A percentile compares a stretch with the other conserved stretches of the same genome.
These are phyloP conservation scores for Amiota communis DNA, from an alignment of 2,888 invertebrate species.

Conservation along the genomic window DNA sequence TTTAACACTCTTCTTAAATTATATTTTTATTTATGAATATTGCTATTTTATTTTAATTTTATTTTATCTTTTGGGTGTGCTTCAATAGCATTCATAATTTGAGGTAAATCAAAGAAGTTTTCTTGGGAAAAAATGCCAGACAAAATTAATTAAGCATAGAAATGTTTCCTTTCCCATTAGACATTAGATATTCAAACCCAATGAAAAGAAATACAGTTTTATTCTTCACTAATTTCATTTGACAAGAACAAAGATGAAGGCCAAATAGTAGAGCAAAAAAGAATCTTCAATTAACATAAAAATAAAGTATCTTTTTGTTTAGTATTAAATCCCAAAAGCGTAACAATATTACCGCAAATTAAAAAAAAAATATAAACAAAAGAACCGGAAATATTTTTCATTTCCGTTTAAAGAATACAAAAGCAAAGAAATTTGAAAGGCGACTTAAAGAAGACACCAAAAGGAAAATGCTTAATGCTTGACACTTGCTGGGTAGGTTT, in stretches of 20 bases:
- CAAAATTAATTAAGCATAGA: conserved; percentile 22
- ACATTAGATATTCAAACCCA: background rate
- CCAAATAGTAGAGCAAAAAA: conserved; percentile 1
- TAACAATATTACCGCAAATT: conserved; percentile 30
- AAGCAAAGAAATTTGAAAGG: conserved; percentile 6
- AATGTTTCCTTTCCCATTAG: background rate
- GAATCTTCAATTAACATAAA: conserved; percentile 57
- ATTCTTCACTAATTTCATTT: conserved; percentile 23
- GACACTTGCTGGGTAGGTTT: conserved; percentile 9
- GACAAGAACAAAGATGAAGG: background rate
- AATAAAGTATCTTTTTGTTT: conserved; percentile 40
- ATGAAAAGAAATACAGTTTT: background rate
- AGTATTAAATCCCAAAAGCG: conserved; percentile 19
- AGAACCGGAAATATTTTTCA: conserved; percentile 66
- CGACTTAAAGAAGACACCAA: background rate
- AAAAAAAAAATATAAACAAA: conserved; percentile 26
- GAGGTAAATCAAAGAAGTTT: background rate
- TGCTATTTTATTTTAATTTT: too few species aligned
- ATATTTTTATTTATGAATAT: too few species aligned
- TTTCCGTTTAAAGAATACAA: conserved; percentile 51
- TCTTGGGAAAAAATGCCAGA: background rate
- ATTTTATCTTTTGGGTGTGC: too few species aligned
- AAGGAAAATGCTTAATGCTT: conserved; percentile 1
- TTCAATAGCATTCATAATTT: too few species aligned
- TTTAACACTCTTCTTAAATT: too few species aligned